Conservation (phyloP, 2,888 invertebrate species). For the Homarus gammarus region DNA sequence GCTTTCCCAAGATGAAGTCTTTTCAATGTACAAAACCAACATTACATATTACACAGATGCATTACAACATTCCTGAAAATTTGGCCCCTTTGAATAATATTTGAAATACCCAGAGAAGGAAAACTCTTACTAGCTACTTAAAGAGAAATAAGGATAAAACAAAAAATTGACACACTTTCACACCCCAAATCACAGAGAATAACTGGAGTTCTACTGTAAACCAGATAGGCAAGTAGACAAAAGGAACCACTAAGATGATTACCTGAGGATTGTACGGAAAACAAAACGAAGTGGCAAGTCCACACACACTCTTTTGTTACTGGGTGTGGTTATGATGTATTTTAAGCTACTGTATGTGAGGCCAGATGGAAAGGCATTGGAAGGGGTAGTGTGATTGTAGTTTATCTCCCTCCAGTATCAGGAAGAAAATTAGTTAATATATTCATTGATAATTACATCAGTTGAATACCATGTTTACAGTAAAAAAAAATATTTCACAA, state of each 20-base stretch:
- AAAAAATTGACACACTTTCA: background rate
- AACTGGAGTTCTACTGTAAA: background rate
- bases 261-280: constrained; percentile 33
- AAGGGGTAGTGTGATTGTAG: background rate
- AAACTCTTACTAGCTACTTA: background rate
- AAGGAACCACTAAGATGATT: background rate
- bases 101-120: background rate
- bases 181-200: background rate
- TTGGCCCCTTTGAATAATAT: background rate
- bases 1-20: no score
- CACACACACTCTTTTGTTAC: background rate
- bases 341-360: background rate
- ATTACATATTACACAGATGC: background rate
- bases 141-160: background rate
- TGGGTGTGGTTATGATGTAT: background rate
- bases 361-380: background rate
- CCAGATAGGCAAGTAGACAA: background rate
- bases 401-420: background rate
- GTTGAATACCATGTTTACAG: background rate
- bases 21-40: no score
- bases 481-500: background rate
- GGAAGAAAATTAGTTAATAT: background rate
- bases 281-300: background rate
- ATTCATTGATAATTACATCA: background rate
- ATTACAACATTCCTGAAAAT: background rate